Evolutionary conservation across 2,113 vertebrate species (phyloP).

Genomic region (Dascyllus trimaculatus): DNA sequence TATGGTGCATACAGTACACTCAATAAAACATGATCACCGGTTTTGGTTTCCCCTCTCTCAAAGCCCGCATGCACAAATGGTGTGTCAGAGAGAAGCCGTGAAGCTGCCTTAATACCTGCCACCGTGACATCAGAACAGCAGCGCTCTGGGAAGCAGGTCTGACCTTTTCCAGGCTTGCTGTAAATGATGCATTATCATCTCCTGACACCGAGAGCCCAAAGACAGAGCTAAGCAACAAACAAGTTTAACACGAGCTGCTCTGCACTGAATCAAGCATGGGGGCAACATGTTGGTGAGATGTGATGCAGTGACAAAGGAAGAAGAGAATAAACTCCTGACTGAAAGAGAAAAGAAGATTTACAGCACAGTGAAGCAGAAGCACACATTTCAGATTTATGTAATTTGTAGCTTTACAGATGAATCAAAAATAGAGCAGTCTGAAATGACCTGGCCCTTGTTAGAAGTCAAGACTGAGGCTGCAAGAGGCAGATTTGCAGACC

Average conservation of each 20-base stretch:
- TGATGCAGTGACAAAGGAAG: too few relatives aligned
- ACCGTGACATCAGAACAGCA: constrained; percentile 68
- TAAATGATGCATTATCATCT: constrained; percentile 80
- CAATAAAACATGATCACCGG: background rate
- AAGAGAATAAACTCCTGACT: background rate
- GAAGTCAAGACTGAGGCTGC: constrained; percentile 16
- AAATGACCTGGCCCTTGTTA: constrained; percentile 19
- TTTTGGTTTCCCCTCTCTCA: background rate
- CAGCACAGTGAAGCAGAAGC: background rate
- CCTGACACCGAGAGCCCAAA: constrained; percentile 40
- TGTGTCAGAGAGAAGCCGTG: constrained; percentile 60
- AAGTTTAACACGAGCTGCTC: constrained; percentile 5
- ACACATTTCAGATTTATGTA: background rate
- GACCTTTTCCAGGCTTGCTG: constrained; percentile 79
- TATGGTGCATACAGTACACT: background rate
- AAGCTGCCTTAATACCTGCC: constrained; percentile 78
- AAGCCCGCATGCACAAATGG: constrained; percentile 24
- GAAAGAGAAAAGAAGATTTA: background rate
- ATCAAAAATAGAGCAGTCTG: constrained; percentile 29
- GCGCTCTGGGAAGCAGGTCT: constrained; percentile 76
- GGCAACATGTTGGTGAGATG: background rate
- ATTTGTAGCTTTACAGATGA: constrained; percentile 21
- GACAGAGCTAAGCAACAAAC: constrained; percentile 36
- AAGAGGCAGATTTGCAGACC: constrained; percentile 19
- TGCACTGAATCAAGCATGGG: background rate